A percentile compares a stretch with the other conserved stretches of the same genome.
Evolutionary conservation across 2,113 vertebrate species (phyloP).

Genomic region (Nothocercus julius): DNA sequence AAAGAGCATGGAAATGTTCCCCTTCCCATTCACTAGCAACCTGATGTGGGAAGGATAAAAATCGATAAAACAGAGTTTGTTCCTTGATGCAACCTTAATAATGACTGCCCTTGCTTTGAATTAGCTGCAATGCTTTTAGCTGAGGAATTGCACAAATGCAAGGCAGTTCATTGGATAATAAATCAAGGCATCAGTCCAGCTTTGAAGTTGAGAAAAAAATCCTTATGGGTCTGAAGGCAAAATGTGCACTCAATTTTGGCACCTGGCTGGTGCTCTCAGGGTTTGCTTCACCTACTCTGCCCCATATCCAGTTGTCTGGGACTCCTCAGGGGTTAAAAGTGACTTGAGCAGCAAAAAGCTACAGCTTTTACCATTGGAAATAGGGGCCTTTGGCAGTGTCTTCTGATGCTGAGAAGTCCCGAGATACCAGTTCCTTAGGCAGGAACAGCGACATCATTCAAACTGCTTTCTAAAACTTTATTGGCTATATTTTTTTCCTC

Average conservation of each 20-base stretch:
- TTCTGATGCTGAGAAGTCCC: not conserved
- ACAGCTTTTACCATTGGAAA: not conserved
- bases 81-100: not conserved
- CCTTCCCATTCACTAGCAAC: not conserved
- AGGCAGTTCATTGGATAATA: constrained; percentile 28
- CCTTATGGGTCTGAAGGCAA: not conserved
- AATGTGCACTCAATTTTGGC: not conserved
- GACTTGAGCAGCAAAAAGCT: not conserved
- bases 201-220: constrained; percentile 35
- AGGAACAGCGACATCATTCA: not conserved
- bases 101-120: not conserved
- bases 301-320: not conserved
- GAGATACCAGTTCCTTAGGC: not conserved
- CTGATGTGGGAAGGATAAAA: not conserved
- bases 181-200: constrained; percentile 23
- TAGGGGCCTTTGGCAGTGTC: not conserved
- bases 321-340: not conserved
- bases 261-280: not conserved
- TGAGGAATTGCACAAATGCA: not conserved
- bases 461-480: not conserved
- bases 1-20: not conserved
- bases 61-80: not conserved
- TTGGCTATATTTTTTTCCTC: not conserved
- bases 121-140: constrained; percentile 41
- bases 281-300: not conserved